A percentile compares a stretch with the other conserved stretches of the same genome.
Conservation (phyloP, 2,888 invertebrate species). For the Theodoxus fluviatilis region DNA sequence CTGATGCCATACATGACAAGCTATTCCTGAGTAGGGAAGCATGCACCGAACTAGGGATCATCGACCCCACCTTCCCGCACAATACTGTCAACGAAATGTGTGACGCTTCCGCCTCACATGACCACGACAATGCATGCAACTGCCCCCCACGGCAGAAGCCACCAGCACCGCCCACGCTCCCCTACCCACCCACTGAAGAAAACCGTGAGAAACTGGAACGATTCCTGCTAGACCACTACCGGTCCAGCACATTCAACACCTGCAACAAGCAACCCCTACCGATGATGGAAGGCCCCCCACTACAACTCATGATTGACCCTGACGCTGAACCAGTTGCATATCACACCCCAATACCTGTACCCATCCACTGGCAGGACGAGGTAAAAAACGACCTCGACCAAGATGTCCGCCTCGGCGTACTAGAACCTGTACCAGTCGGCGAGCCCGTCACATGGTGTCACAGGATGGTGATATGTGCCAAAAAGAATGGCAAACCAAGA, state of each 20-base stretch:
- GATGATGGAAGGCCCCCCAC: constrained; percentile 38
- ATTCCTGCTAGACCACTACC: constrained; percentile 39
- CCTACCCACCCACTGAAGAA: constrained; percentile 35
- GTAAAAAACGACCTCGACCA: constrained; percentile 44
- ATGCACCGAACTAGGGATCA: constrained; percentile 39
- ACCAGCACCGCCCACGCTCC: constrained; percentile 34
- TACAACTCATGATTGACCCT: constrained; percentile 41
- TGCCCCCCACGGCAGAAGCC: constrained; percentile 31
- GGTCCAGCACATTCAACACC: constrained; percentile 45
- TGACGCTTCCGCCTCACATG: constrained; percentile 16
- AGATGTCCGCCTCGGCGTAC: constrained; percentile 38
- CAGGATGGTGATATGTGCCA: constrained; percentile 32
- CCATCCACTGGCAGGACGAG: constrained; percentile 42
- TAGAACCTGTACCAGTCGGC: too few species aligned
- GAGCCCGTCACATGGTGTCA: constrained; percentile 45
- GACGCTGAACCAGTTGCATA: constrained; percentile 39
- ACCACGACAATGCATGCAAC: constrained; percentile 11
- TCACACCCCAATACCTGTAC: constrained; percentile 48
- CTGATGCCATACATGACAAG: constrained; percentile 39
- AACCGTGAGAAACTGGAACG: constrained; percentile 32
- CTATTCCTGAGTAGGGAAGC: constrained; percentile 44
- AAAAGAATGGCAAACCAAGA: constrained; percentile 36
- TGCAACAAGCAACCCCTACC: constrained; percentile 44
- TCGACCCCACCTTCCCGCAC: constrained; percentile 35
- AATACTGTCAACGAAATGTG: neutral